These are phyloP conservation scores for Eupeodes latifasciatus DNA, from an alignment of 2,888 invertebrate species.

Conservation along the genomic window DNA sequence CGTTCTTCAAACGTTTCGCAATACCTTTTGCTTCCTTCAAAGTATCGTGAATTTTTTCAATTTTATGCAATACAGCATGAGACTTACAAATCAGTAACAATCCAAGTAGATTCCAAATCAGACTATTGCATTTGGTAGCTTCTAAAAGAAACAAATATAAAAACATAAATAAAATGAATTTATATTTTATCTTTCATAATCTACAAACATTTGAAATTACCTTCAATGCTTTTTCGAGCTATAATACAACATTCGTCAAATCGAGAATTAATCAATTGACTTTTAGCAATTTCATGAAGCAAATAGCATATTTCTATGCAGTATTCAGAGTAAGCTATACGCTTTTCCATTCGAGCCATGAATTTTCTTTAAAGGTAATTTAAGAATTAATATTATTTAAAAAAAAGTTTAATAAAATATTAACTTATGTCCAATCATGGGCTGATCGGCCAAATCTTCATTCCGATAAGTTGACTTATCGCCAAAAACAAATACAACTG, in stretches of 20 bases:
- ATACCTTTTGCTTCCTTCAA: constrained; percentile 78
- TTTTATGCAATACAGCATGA: constrained; percentile 80
- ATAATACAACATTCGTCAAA: constrained; percentile 78
- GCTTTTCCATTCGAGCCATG: constrained; percentile 78
- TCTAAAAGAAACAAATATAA: constrained; percentile 72
- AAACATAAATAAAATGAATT: neutral
- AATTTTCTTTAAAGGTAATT: constrained; percentile 77
- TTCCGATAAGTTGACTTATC: constrained; percentile 79
- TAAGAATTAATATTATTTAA: no score
- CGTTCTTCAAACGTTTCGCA: constrained; percentile 77
- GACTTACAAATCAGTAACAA: constrained; percentile 80
- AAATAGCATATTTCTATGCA: constrained; percentile 80
- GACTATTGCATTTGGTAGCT: constrained; percentile 79
- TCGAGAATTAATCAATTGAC: constrained; percentile 78
- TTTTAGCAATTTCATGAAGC: constrained; percentile 79
- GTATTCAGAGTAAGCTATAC: constrained; percentile 79
- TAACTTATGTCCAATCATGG: constrained; percentile 79
- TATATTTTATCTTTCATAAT: no score
- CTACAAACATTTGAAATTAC: constrained; percentile 61
- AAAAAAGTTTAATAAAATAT: neutral
- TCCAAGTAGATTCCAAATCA: constrained; percentile 80
- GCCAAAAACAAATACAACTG: constrained; percentile 79
- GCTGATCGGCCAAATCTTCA: constrained; percentile 76
- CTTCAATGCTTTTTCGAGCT: constrained; percentile 78
- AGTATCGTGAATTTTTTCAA: constrained; percentile 80